Evolutionary conservation across 2,888 invertebrate genomes (phyloP).

Genomic region (Cephus pulcher): DNA sequence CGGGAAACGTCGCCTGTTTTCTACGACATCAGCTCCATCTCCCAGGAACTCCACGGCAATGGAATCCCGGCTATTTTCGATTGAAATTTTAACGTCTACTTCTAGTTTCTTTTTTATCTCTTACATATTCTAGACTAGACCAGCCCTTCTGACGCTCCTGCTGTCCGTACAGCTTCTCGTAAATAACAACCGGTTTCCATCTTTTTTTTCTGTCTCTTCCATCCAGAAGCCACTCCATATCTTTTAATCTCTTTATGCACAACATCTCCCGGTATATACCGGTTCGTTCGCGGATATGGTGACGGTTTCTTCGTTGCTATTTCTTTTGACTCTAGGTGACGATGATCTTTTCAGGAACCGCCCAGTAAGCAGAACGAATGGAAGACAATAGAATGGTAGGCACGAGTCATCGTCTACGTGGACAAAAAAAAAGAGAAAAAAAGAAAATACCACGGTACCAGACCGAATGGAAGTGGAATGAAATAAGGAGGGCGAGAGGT

Average conservation of each 20-base stretch:
- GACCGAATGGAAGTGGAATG: constrained; percentile 3
- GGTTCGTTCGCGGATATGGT: not conserved
- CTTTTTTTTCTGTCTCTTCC: not conserved
- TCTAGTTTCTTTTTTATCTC: not conserved
- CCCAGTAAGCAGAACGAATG: constrained; percentile 41
- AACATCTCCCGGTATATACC: not conserved
- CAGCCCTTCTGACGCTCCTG: not conserved
- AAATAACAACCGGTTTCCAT: not conserved
- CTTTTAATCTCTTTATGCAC: not conserved
- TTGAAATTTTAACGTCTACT: not conserved
- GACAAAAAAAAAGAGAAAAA: constrained; percentile 1
- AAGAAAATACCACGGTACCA: constrained; percentile 4
- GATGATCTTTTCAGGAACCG: constrained; percentile 35
- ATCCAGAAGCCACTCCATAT: not conserved
- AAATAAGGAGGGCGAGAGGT: not conserved
- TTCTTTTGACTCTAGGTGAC: not conserved
- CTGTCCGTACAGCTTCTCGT: not conserved
- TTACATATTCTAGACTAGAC: not conserved
- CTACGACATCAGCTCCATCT: constrained; percentile 52
- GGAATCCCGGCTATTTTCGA: not conserved
- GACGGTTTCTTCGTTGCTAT: not conserved
- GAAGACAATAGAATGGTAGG: constrained; percentile 38
- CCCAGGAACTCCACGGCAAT: constrained; percentile 37
- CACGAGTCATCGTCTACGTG: constrained; percentile 26
- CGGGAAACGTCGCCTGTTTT: constrained; percentile 50